A percentile compares a stretch with the other conserved stretches of the same genome.
phyloP scores from a whole-genome alignment of 1,140 invertebrate species.

The Pemphigus obesinymphae region DNA sequence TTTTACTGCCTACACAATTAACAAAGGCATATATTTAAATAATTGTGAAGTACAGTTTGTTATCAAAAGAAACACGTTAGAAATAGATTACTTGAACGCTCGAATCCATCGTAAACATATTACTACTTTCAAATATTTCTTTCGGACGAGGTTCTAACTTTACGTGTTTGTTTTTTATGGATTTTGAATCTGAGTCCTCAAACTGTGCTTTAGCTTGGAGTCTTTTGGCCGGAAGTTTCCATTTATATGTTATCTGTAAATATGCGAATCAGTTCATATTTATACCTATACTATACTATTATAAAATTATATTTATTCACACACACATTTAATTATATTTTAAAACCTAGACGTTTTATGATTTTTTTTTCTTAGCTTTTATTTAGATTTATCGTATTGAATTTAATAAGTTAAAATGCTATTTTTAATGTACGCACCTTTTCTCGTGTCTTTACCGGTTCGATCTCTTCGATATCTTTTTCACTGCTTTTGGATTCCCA shows the following conservation, averaged over 20 bases:
- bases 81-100: not conserved
- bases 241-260: conserved; percentile 15
- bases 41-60: too few species aligned
- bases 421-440: not conserved
- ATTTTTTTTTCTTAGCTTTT: too few species aligned
- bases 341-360: too few species aligned
- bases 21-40: too few species aligned
- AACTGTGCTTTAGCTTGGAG: not conserved
- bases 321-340: too few species aligned
- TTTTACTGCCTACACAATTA: not conserved
- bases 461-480: not conserved
- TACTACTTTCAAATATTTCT: not conserved
- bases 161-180: not conserved
- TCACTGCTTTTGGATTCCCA: conserved; percentile 9
- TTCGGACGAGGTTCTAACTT: conserved; percentile 21
- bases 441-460: not conserved
- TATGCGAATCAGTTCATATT: too few species aligned
- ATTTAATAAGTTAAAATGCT: not conserved
- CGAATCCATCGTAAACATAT: not conserved
- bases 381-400: not conserved
- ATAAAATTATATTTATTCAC: too few species aligned
- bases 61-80: not conserved
- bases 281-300: too few species aligned
- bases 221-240: not conserved
- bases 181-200: not conserved